These are phyloP conservation scores for Botia kubotai DNA, from an alignment of 2,797 vertebrate species.

Conservation along the genomic window DNA sequence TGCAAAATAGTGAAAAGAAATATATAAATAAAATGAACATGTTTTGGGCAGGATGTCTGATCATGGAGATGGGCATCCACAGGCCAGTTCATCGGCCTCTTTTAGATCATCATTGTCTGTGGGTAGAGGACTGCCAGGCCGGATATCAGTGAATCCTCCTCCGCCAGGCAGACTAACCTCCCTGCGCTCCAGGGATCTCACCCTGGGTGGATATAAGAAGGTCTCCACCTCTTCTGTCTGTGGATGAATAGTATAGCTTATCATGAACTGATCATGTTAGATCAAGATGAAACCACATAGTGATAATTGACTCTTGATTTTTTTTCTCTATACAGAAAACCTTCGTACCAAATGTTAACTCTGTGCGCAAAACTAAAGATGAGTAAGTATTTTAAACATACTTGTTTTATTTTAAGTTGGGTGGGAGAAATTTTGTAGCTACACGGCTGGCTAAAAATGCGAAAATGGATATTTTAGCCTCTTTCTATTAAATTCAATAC, in stretches of 20 bases:
- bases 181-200: conserved; percentile 79
- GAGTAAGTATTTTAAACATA: conserved; percentile 71
- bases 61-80: conserved; percentile 42
- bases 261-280: background rate
- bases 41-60: conserved; percentile 66
- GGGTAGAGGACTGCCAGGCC: conserved; percentile 62
- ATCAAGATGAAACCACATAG: background rate
- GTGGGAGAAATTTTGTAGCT: background rate
- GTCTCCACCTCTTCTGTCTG: conserved; percentile 51
- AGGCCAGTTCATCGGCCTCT: conserved; percentile 56
- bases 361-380: conserved; percentile 79
- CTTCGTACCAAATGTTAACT: conserved; percentile 79
- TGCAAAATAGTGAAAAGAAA: too few species aligned
- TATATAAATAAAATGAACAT: too few species aligned
- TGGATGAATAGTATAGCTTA: background rate
- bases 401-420: background rate
- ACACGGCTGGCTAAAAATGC: too few species aligned
- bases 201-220: conserved; percentile 77
- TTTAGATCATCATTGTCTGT: conserved; percentile 50
- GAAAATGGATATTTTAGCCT: too few species aligned
- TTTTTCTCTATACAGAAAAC: conserved; percentile 70
- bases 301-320: background rate
- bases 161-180: conserved; percentile 76
- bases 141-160: conserved; percentile 60
- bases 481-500: too few species aligned